These are phyloP conservation scores for Cynopterus brachyotis DNA, from an alignment of 2,113 vertebrate genomes.

Conservation along the genomic window DNA sequence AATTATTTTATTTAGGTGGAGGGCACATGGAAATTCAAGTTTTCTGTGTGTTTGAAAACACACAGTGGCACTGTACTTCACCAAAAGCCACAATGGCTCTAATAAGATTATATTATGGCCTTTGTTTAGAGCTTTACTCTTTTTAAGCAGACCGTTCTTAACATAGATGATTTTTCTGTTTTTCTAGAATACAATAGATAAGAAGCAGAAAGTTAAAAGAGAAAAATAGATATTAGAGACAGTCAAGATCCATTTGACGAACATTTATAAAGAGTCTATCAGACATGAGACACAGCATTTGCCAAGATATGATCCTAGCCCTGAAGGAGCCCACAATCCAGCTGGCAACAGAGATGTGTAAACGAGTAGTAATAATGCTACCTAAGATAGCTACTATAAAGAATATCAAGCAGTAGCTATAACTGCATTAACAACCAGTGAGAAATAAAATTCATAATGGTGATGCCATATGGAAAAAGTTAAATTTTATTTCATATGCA, in stretches of 20 bases:
- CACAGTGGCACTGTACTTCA: neutral
- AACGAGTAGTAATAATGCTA: neutral
- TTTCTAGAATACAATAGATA: neutral
- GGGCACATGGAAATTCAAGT: neutral
- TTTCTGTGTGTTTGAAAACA: constrained; percentile 19
- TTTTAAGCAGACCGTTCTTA: neutral
- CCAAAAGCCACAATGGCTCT: neutral
- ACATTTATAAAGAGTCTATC: neutral
- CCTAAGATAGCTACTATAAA: neutral
- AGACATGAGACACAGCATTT: neutral
- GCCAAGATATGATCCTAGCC: neutral
- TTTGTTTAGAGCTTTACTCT: neutral
- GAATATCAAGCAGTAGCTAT: neutral
- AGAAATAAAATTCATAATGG: neutral
- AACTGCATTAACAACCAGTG: neutral
- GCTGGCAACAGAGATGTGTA: neutral
- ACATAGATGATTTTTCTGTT: neutral
- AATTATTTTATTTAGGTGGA: constrained; percentile 25
- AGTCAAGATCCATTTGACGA: neutral
- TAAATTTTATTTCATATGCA: neutral
- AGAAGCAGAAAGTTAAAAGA: constrained; percentile 43
- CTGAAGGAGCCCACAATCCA: neutral
- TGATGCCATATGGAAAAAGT: neutral
- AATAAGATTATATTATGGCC: neutral
- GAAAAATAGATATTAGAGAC: neutral